Evolutionary conservation across 2,797 vertebrate genomes (phyloP), one percentile per base, ranked within the genome.

Genomic region (Sebastes nivosus): DNA sequence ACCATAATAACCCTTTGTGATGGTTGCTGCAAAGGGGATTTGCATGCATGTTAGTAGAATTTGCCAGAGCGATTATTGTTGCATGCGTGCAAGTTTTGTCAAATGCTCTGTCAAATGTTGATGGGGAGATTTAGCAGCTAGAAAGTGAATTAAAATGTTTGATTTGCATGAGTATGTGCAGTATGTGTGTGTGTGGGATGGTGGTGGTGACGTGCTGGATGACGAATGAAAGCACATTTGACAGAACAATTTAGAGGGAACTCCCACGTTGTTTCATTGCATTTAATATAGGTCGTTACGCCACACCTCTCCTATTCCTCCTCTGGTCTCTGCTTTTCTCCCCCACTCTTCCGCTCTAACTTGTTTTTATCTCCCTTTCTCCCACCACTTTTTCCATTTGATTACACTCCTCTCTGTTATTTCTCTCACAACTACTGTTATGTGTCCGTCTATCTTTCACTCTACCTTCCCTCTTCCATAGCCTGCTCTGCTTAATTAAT

Each of bases 401-500:
- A 81, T 84, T 73, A 57, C 60, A 13, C 42, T 32, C 42, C 30
- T 68, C 42, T 34, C 27, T 71, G 9, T 46, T 38, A 46, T 65
- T 77, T 30, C 30, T 67, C 55, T 60, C 59, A 63, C 55, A 58
- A 68, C 59, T 27, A 34, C 71, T 22, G 12, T 64, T 75, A 72
- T 61, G 57, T 70, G 68, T 76, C 83, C 59, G 42, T 79, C 46
- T 66, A 20, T 64, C 73, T 79, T 66, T 55, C 60, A 24, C 42
- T 74, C 60, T 54, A 8, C 64, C 36, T 50, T 30, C 42, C 71
- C 58, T 52, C 59, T 60, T 65, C 66, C 72, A 13, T 58, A 36
- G 52, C 72, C 71, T 66, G 76, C 65, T 90, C 82, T 72, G 60
- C 78, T 86, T 94, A 88, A 94, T 93, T 90, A 91, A 89, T 85